Evolutionary conservation across 1,140 invertebrate genomes (phyloP).

Genomic region (Cyclina sinensis): DNA sequence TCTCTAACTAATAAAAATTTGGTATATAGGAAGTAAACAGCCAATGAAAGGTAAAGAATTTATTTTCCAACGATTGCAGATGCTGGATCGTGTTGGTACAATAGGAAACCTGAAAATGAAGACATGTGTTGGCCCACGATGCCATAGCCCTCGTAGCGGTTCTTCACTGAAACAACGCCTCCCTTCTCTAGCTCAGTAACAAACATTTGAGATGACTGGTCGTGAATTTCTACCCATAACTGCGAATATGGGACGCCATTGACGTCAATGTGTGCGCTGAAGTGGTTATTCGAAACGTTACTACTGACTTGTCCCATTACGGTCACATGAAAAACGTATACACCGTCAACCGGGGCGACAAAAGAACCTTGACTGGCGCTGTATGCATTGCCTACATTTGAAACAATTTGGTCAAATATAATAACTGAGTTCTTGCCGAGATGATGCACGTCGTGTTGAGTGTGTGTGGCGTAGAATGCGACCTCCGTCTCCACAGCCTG

Average conservation of each 20-base stretch:
- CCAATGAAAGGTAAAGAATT: no score
- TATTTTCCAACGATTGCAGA: slow-evolving; percentile 11
- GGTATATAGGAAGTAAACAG: no score
- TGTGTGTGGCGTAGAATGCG: slow-evolving; percentile 20
- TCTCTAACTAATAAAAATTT: no score
- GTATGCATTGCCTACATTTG: slow-evolving; percentile 10
- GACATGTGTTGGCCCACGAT: slow-evolving; percentile 18
- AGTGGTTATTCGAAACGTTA: not conserved
- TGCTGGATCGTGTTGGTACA: not conserved
- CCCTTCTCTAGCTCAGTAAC: not conserved
- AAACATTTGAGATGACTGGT: slow-evolving; percentile 45
- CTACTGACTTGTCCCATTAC: not conserved
- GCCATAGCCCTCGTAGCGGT: not conserved
- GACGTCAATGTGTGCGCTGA: slow-evolving; percentile 17
- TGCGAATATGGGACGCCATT: not conserved
- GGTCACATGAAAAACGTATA: slow-evolving; percentile 28
- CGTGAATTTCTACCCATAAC: not conserved
- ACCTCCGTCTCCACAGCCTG: not conserved
- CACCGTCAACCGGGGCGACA: slow-evolving; percentile 15
- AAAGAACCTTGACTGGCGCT: not conserved
- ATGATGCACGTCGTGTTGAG: slow-evolving; percentile 24
- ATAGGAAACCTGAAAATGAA: slow-evolving; percentile 32
- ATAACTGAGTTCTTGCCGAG: slow-evolving; percentile 2
- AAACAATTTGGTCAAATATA: not conserved
- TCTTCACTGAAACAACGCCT: not conserved